Conservation (phyloP, 1,140 invertebrate species). For the Notospermus geniculatus region DNA sequence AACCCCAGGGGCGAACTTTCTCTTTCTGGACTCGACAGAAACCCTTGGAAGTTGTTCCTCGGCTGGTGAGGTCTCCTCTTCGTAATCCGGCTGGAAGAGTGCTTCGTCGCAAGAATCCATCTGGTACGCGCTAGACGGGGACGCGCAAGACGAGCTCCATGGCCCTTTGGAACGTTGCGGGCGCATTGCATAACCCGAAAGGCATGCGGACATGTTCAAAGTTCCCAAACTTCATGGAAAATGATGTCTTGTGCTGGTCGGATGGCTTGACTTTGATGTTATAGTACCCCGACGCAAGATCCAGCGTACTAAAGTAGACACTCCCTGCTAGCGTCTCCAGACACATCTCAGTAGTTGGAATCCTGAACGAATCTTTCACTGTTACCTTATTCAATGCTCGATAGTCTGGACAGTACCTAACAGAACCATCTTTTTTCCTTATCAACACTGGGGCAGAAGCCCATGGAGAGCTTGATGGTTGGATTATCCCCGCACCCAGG, state of each 20-base stretch:
- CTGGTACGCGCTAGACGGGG: no score
- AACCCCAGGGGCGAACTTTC: no score
- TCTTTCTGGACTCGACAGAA: no score
- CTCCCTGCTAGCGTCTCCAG: constrained; percentile 46
- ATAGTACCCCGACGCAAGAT: constrained; percentile 42
- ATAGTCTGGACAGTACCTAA: constrained; percentile 58
- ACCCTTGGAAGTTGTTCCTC: no score
- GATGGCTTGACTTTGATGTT: constrained; percentile 44
- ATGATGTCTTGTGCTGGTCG: constrained; percentile 47
- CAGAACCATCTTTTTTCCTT: constrained; percentile 60
- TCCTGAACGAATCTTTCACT: constrained; percentile 56
- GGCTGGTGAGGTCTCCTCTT: no score
- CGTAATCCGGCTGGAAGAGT: constrained; percentile 7
- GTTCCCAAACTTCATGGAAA: constrained; percentile 25
- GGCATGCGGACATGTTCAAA: constrained; percentile 24
- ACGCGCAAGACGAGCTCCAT: constrained; percentile 19
- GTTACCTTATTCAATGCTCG: constrained; percentile 55
- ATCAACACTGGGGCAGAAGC: constrained; percentile 28
- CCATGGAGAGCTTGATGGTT: constrained; percentile 22
- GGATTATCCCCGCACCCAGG: constrained; percentile 24
- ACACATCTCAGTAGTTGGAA: constrained; percentile 56
- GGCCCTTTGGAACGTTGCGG: constrained; percentile 27
- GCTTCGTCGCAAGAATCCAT: no score
- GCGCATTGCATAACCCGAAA: constrained; percentile 28
- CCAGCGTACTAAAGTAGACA: constrained; percentile 54